phyloP scores from a whole-genome alignment of 2,113 vertebrate genomes.

The Trachemys scripta region DNA sequence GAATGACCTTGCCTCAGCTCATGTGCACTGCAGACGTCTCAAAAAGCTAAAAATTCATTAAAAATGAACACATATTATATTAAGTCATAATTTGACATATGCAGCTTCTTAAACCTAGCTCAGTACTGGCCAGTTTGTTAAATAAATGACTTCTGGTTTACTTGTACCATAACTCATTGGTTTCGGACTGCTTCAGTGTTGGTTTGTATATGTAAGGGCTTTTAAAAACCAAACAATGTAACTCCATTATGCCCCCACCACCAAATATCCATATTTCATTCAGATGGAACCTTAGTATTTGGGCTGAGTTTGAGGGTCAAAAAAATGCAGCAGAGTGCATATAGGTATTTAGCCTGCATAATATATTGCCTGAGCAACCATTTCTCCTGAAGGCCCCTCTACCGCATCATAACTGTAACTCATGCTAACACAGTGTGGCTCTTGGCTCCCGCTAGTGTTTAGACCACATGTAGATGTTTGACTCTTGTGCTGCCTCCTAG shows the following conservation, averaged over 20 bases:
- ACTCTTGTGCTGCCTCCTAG: neutral
- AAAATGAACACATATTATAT: neutral
- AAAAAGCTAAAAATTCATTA: neutral
- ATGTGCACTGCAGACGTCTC: neutral
- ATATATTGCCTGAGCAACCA: neutral
- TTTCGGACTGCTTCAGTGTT: neutral
- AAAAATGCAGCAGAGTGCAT: neutral
- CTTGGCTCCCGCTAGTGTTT: neutral
- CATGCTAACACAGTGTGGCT: neutral
- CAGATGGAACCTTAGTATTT: neutral
- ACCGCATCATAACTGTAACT: neutral
- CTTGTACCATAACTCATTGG: neutral
- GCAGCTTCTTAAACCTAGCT: neutral
- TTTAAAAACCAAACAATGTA: neutral
- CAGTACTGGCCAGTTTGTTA: neutral
- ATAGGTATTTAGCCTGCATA: neutral
- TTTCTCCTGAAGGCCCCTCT: neutral
- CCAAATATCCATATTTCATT: neutral
- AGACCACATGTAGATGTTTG: neutral
- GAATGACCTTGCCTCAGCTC: neutral
- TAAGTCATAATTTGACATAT: neutral
- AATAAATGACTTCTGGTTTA: neutral
- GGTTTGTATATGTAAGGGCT: neutral
- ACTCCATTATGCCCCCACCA: neutral
- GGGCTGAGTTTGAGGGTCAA: fast-evolving